Conservation (phyloP, 2,888 invertebrate species). For the Amiota mariae region DNA sequence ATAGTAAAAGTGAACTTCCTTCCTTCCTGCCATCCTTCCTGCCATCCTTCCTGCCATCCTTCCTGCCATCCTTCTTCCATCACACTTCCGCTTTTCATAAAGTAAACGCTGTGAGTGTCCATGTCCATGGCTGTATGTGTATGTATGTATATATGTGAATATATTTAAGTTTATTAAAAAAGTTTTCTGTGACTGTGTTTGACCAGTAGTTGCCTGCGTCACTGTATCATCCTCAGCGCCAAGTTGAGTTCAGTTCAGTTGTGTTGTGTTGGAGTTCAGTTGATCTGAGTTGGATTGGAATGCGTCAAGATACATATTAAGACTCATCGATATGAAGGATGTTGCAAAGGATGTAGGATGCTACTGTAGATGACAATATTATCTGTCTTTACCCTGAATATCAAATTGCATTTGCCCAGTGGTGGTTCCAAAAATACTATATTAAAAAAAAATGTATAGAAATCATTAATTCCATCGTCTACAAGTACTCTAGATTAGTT, state of each 20-base stretch:
- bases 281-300: no score
- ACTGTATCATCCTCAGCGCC: no score
- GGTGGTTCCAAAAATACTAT: no score
- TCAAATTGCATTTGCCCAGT: no score
- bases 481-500: no score
- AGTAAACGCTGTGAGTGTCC: neutral
- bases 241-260: no score
- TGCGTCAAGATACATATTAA: neutral
- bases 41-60: neutral
- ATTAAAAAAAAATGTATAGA: no score
- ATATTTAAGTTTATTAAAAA: conserved; percentile 35
- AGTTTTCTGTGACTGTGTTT: conserved; percentile 12
- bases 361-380: neutral
- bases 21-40: conserved; percentile 13
- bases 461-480: no score
- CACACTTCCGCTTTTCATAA: neutral
- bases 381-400: neutral
- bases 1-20: neutral
- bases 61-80: neutral
- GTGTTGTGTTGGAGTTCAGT: no score
- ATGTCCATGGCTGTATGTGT: conserved; percentile 4
- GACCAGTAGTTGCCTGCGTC: no score
- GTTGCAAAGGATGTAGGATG: neutral
- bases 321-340: neutral
- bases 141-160: neutral